Evolutionary conservation across 30 jellyfish, hydroid and myxozoan species (phyloP).

Genomic region (Phacellophora camtschatica): DNA sequence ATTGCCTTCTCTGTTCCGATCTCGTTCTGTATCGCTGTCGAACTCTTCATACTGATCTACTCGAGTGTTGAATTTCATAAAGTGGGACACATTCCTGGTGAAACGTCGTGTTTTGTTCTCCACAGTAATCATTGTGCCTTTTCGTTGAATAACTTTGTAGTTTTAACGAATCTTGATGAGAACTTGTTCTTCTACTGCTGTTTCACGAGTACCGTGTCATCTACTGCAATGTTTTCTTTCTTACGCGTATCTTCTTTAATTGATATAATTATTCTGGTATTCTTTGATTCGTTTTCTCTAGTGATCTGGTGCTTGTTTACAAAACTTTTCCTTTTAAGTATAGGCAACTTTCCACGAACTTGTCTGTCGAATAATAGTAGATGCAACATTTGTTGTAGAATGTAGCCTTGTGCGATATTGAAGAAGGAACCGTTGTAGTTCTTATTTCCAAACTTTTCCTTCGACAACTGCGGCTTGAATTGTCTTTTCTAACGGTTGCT

Average conservation of each 20-base stretch:
- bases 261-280: slow-evolving; percentile 8
- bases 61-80: neutral
- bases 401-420: slow-evolving; percentile 59
- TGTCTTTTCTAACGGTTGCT: slow-evolving; percentile 31
- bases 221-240: neutral
- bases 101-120: slow-evolving; percentile 5
- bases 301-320: slow-evolving; percentile 33
- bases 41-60: neutral
- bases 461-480: slow-evolving; percentile 31
- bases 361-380: slow-evolving; percentile 12
- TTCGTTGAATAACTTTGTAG: slow-evolving; percentile 1
- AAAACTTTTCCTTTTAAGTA: neutral
- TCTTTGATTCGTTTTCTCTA: slow-evolving; percentile 16
- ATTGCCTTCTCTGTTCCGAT: neutral
- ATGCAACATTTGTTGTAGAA: slow-evolving; percentile 32
- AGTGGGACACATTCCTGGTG: slow-evolving; percentile 10
- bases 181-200: slow-evolving; percentile 13
- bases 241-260: neutral
- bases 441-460: slow-evolving; percentile 64
- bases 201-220: slow-evolving; percentile 8
- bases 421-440: slow-evolving; percentile 42
- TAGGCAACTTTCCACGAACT: slow-evolving; percentile 25
- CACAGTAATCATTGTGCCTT: slow-evolving; percentile 30
- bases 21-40: neutral
- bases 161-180: slow-evolving; percentile 4